phyloP scores from a whole-genome alignment of 2,113 vertebrate species.

The Holacanthus passer region DNA sequence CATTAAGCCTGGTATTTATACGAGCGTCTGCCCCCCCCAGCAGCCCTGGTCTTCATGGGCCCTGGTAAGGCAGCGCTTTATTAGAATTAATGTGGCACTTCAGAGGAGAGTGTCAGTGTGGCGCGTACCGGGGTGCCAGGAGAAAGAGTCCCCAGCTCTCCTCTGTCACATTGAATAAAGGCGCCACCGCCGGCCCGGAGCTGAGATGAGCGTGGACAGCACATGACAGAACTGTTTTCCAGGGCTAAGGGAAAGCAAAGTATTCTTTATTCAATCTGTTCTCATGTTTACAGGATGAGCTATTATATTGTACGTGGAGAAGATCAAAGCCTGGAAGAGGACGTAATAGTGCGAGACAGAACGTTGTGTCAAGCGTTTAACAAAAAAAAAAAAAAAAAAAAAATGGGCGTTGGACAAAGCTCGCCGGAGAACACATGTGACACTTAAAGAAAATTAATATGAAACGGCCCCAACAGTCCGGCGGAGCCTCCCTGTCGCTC shows the following conservation, averaged over 20 bases:
- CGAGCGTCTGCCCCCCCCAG: slow-evolving; percentile 59
- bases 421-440: slow-evolving; percentile 26
- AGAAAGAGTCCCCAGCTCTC: slow-evolving; percentile 85
- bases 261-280: slow-evolving; percentile 85
- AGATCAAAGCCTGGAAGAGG: slow-evolving; percentile 60
- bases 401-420: slow-evolving; percentile 38
- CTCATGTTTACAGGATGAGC: slow-evolving; percentile 81
- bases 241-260: slow-evolving; percentile 78
- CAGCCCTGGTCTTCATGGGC: slow-evolving; percentile 78
- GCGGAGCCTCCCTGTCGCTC: slow-evolving; percentile 17
- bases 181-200: slow-evolving; percentile 62
- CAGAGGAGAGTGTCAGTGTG: slow-evolving; percentile 82
- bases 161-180: slow-evolving; percentile 87
- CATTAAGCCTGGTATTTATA: slow-evolving; percentile 87
- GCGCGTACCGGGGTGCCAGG: slow-evolving; percentile 80
- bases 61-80: slow-evolving; percentile 82
- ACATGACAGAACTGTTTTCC: slow-evolving; percentile 83
- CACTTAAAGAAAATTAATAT: slow-evolving; percentile 49
- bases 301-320: slow-evolving; percentile 70
- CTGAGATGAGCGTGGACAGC: slow-evolving; percentile 83
- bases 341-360: slow-evolving; percentile 37
- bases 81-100: slow-evolving; percentile 89
- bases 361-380: slow-evolving; percentile 37
- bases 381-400: slow-evolving; percentile 59
- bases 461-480: slow-evolving; percentile 26